Percentiles rank a stretch among this genome's conserved stretches.
phyloP scores from a whole-genome alignment of 2,888 invertebrate genomes.

The Zonitis immaculata region DNA sequence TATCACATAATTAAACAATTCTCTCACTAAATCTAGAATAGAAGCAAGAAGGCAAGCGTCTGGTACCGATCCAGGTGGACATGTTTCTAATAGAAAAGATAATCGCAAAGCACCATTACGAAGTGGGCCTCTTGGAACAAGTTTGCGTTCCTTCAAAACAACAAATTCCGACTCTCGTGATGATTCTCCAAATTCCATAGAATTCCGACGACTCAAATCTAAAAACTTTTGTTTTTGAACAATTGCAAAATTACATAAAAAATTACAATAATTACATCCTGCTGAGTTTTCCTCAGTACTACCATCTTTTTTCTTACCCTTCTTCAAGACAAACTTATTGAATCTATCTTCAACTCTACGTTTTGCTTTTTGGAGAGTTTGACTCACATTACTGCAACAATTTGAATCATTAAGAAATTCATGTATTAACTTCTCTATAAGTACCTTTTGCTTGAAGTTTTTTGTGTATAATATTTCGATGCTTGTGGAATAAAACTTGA shows the following conservation, averaged over 20 bases:
- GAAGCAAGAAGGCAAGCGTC: slow-evolving; percentile 95
- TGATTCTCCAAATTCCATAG: slow-evolving; percentile 74
- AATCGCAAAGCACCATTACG: slow-evolving; percentile 87
- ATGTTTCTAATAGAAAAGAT: slow-evolving; percentile 89
- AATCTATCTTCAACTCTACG: slow-evolving; percentile 87
- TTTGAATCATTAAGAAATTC: neutral
- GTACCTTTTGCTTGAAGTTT: slow-evolving; percentile 33
- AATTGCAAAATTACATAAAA: neutral
- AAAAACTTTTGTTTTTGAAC: slow-evolving; percentile 16
- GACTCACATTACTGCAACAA: slow-evolving; percentile 53
- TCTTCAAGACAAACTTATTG: slow-evolving; percentile 77
- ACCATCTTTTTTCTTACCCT: slow-evolving; percentile 82
- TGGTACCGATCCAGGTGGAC: slow-evolving; percentile 92
- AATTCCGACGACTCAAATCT: slow-evolving; percentile 76
- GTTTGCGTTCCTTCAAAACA: slow-evolving; percentile 77
- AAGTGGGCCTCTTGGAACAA: slow-evolving; percentile 74
- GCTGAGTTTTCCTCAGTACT: slow-evolving; percentile 82
- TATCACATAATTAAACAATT: neutral
- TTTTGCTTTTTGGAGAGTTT: slow-evolving; percentile 74
- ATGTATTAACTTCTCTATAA: neutral
- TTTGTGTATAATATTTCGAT: slow-evolving; percentile 49
- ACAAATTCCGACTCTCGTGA: slow-evolving; percentile 84
- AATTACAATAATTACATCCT: slow-evolving; percentile 55
- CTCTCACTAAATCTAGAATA: slow-evolving; percentile 81
- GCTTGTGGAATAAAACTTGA: slow-evolving; percentile 48